Evolutionary conservation across 2,888 invertebrate genomes (phyloP).

Genomic region (Ganaspis brasiliensis): DNA sequence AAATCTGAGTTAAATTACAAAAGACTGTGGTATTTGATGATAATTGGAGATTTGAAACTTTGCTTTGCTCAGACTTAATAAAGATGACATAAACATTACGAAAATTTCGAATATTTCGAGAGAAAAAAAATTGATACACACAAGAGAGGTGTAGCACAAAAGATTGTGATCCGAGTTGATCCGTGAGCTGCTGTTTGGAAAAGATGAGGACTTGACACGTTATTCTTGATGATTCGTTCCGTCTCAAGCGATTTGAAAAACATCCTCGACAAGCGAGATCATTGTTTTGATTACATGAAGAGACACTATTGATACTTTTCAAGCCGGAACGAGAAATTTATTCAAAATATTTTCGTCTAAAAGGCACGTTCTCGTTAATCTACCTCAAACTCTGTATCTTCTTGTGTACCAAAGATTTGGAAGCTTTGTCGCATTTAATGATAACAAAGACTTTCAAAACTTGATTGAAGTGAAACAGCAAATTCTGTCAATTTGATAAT

Average conservation of each 20-base stretch:
- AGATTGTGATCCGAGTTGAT: not conserved
- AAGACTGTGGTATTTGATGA: conserved; percentile 15
- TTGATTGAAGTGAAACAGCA: no score
- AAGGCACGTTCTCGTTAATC: not conserved
- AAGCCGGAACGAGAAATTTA: conserved; percentile 10
- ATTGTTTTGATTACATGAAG: conserved; percentile 31
- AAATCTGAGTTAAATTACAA: not conserved
- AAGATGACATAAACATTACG: not conserved
- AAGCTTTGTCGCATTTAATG: not conserved
- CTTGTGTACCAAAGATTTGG: not conserved
- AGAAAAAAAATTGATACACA: not conserved
- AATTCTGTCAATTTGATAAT: no score
- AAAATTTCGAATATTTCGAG: not conserved
- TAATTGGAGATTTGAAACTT: not conserved
- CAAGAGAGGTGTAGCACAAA: not conserved
- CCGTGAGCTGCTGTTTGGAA: not conserved
- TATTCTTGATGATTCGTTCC: conserved; percentile 29
- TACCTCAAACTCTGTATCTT: not conserved
- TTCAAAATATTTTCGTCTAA: conserved; percentile 30
- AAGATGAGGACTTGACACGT: conserved; percentile 35
- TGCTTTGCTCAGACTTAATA: not conserved
- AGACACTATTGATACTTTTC: conserved; percentile 23
- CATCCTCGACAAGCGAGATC: conserved; percentile 1
- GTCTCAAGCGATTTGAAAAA: conserved; percentile 21
- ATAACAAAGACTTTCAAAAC: no score